Evolutionary conservation across 2,888 invertebrate species (phyloP).

Genomic region (Cremastobaeus sp.): DNA sequence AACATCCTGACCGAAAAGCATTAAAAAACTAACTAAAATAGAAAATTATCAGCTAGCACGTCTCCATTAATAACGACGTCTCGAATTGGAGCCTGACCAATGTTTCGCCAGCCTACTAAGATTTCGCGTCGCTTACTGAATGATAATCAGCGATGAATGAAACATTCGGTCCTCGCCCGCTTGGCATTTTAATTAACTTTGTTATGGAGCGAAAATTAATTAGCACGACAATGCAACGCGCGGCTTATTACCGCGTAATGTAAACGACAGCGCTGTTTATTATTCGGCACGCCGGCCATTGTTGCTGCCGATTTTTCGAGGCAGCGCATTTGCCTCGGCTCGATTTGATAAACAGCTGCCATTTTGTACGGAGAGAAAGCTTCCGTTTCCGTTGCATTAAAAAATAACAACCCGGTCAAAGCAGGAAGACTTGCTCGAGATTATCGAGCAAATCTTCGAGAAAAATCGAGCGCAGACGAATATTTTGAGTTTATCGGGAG

Average conservation of each 20-base stretch:
- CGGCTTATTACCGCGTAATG: conserved; percentile 26
- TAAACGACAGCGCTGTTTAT: conserved; percentile 5
- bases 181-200: conserved; percentile 38
- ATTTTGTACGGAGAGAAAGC: conserved; percentile 3
- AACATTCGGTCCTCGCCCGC: background rate
- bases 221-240: conserved; percentile 26
- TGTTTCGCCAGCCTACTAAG: conserved; percentile 14
- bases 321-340: background rate
- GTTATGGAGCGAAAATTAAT: conserved; percentile 25
- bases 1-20: too few species aligned
- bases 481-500: too few species aligned
- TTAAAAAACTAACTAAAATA: too few species aligned
- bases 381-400: conserved; percentile 6
- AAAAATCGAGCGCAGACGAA: too few species aligned
- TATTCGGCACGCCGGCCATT: background rate
- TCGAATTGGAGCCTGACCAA: conserved; percentile 10
- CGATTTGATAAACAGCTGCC: conserved; percentile 10
- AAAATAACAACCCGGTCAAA: conserved; percentile 12
- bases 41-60: too few species aligned
- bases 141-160: conserved; percentile 13
- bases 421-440: conserved; percentile 12
- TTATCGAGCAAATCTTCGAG: too few species aligned
- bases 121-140: conserved; percentile 5
- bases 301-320: conserved; percentile 7
- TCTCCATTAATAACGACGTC: conserved; percentile 26